Evolutionary conservation across 2,888 invertebrate species (phyloP).

Genomic region (Syritta pipiens): DNA sequence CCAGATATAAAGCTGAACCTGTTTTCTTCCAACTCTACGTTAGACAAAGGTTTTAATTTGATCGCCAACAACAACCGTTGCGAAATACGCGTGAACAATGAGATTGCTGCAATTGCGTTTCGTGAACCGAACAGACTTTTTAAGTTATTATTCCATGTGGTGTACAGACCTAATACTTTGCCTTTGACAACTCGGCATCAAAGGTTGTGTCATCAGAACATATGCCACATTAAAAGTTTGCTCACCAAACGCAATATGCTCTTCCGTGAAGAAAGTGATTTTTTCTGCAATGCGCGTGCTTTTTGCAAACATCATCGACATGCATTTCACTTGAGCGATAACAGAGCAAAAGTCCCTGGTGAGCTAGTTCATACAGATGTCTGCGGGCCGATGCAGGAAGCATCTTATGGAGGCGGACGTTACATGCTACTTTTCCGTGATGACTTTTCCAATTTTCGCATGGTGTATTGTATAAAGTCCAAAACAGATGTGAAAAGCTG

Average conservation of each 20-base stretch:
- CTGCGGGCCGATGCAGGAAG: constrained; percentile 55
- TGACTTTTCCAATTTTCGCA: constrained; percentile 42
- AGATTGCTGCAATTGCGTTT: constrained; percentile 1
- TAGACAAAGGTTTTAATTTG: constrained; percentile 57
- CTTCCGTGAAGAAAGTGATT: neutral
- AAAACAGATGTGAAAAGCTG: constrained; percentile 44
- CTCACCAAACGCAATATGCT: neutral
- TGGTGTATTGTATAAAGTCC: constrained; percentile 59
- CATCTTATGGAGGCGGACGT: constrained; percentile 44
- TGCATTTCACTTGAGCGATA: constrained; percentile 3
- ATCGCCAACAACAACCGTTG: constrained; percentile 13
- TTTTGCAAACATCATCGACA: constrained; percentile 17
- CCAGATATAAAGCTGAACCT: constrained; percentile 62
- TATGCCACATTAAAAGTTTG: neutral
- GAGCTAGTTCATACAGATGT: constrained; percentile 64
- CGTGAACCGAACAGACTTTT: neutral
- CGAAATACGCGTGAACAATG: neutral
- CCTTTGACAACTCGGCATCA: neutral
- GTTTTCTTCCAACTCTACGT: constrained; percentile 65
- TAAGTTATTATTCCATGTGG: constrained; percentile 8
- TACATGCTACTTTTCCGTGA: constrained; percentile 66
- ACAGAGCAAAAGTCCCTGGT: constrained; percentile 21
- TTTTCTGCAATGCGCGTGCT: constrained; percentile 15
- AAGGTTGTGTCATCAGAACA: constrained; percentile 11
- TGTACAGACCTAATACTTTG: neutral